These are phyloP conservation scores for Anabas testudineus DNA, from an alignment of 2,797 vertebrate genomes.

Conservation along the genomic window DNA sequence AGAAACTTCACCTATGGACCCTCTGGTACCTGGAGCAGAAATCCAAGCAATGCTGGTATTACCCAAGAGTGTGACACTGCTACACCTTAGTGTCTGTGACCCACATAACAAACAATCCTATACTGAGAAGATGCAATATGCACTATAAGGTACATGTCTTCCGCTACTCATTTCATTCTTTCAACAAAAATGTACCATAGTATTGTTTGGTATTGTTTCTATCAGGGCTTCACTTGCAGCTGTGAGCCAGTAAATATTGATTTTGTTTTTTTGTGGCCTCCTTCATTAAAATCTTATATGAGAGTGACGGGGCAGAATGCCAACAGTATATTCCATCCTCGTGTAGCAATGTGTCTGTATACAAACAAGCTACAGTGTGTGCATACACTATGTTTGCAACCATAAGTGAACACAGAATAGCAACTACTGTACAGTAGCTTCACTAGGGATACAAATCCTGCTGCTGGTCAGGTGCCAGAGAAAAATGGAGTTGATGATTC, in stretches of 20 bases:
- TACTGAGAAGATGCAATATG: background rate
- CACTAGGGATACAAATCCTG: background rate
- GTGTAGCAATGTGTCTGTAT: slow-evolving; percentile 1
- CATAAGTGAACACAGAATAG: background rate
- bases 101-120: slow-evolving; percentile 21
- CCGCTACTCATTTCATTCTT: background rate
- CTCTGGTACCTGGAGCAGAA: background rate
- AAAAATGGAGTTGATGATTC: background rate
- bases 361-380: background rate
- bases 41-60: slow-evolving; percentile 27
- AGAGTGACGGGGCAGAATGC: background rate
- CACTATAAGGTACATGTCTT: background rate
- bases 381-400: background rate
- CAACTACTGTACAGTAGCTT: background rate
- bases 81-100: slow-evolving; percentile 4
- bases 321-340: background rate
- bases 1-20: background rate
- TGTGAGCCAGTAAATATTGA: slow-evolving; percentile 5
- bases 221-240: background rate
- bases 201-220: background rate
- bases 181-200: background rate
- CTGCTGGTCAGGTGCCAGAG: background rate
- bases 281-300: slow-evolving; percentile 5
- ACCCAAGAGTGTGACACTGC: slow-evolving; percentile 16
- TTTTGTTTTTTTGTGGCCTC: background rate